Evolutionary conservation across 2,113 vertebrate genomes (phyloP).

Genomic region (Saguinus midas): DNA sequence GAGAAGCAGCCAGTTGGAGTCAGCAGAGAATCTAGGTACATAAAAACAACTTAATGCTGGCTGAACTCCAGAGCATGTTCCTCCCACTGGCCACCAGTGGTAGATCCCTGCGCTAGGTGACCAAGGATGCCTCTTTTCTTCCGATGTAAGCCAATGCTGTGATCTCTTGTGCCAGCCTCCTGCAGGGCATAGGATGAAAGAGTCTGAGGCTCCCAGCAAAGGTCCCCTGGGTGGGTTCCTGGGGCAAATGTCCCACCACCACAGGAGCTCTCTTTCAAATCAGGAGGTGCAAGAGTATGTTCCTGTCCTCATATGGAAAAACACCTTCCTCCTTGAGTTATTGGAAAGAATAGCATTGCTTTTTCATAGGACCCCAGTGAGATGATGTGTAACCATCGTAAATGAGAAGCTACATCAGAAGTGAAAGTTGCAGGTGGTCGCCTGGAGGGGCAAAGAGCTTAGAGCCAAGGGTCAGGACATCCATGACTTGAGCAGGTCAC

Average conservation of each 20-base stretch:
- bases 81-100: neutral
- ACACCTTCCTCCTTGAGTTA: neutral
- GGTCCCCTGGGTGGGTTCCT: no score
- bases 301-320: neutral
- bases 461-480: neutral
- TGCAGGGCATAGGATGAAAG: neutral
- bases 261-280: neutral
- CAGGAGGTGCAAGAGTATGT: neutral
- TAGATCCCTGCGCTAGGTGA: neutral
- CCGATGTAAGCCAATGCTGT: neutral
- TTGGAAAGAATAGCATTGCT: neutral
- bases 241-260: neutral
- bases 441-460: neutral
- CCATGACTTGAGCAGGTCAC: neutral
- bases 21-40: neutral
- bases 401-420: neutral
- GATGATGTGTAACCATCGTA: neutral
- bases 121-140: neutral
- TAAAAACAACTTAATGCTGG: neutral
- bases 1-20: neutral
- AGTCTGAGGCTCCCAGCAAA: neutral
- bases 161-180: neutral
- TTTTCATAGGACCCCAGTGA: neutral
- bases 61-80: accelerated
- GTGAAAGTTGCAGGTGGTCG: neutral